Conservation (phyloP, 2,797 vertebrate genomes). For the Diceros bicornis region DNA sequence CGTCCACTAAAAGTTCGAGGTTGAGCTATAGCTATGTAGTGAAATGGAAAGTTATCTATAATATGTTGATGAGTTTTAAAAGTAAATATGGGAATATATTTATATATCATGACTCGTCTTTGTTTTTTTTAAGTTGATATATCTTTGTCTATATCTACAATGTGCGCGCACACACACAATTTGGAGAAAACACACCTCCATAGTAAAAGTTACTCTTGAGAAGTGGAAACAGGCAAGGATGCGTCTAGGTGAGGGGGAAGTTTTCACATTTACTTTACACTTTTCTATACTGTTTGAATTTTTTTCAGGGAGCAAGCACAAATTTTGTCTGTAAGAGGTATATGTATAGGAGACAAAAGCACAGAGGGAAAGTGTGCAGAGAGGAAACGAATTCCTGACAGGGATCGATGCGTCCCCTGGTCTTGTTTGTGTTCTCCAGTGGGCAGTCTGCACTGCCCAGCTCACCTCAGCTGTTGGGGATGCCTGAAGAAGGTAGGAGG, state of each 20-base stretch:
- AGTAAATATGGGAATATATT: neutral
- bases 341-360: neutral
- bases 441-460: rapidly evolving
- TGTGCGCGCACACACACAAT: neutral
- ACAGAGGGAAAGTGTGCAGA: neutral
- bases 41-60: neutral
- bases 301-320: neutral
- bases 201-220: neutral
- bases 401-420: rapidly evolving
- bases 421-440: rapidly evolving
- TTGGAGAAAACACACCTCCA: neutral
- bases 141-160: neutral
- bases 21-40: neutral
- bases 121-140: neutral
- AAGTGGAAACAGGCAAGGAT: neutral
- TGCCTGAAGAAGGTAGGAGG: neutral
- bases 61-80: neutral
- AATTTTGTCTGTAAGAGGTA: neutral
- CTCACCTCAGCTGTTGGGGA: rapidly evolving
- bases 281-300: neutral
- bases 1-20: neutral
- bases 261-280: neutral
- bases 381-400: neutral
- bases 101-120: neutral
- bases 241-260: neutral